Percentiles rank a stretch among this genome's conserved stretches.
These are phyloP conservation scores for Catajapyx aquilonaris DNA, from an alignment of 1,140 invertebrate species.

Conservation along the genomic window DNA sequence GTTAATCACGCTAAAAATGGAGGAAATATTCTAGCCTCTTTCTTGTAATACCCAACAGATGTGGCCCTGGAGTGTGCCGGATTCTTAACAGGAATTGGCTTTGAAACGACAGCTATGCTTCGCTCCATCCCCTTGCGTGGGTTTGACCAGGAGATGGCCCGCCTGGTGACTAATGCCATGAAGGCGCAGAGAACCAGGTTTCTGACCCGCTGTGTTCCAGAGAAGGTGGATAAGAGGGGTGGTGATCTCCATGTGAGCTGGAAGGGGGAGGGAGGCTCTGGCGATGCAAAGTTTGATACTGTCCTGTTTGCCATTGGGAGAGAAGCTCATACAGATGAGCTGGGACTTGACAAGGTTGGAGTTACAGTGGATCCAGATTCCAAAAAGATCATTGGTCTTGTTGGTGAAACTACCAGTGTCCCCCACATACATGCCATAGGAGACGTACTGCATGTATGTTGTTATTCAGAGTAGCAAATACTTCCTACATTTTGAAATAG, in stretches of 20 bases:
- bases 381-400: constrained; percentile 42
- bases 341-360: constrained; percentile 44
- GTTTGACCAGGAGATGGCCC: constrained; percentile 94
- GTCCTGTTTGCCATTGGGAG: constrained; percentile 66
- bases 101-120: constrained; percentile 74
- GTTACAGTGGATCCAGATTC: constrained; percentile 30
- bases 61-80: constrained; percentile 94
- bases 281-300: constrained; percentile 40
- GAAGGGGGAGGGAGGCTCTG: constrained; percentile 23
- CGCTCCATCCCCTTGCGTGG: constrained; percentile 81
- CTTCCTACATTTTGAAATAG: too few species aligned
- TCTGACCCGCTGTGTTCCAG: constrained; percentile 51
- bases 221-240: constrained; percentile 46
- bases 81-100: constrained; percentile 73
- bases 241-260: constrained; percentile 49
- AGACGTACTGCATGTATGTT: constrained; percentile 63
- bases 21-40: too few species aligned
- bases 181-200: constrained; percentile 63
- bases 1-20: too few species aligned
- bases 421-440: constrained; percentile 81
- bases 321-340: constrained; percentile 40
- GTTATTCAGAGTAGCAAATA: too few species aligned
- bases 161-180: constrained; percentile 66
- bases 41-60: too few species aligned
- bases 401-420: constrained; percentile 66